phyloP scores from a whole-genome alignment of 1,140 invertebrate species.

The Pogonomyrmex californicus region DNA sequence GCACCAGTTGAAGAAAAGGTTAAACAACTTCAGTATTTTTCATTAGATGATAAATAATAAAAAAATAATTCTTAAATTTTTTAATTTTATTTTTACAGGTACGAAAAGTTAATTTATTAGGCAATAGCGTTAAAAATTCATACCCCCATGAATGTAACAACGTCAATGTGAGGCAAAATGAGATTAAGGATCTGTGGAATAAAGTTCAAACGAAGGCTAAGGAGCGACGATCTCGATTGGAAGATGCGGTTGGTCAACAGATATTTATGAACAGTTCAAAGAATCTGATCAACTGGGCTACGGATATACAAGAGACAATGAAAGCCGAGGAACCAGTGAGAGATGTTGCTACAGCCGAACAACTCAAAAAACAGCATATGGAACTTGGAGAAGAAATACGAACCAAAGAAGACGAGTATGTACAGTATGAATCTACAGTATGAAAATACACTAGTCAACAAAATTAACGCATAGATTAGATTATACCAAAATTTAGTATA shows the following conservation, averaged over 20 bases:
- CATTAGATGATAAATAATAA: not conserved
- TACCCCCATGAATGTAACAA: conserved; percentile 96
- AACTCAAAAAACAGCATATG: conserved; percentile 95
- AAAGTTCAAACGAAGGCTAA: conserved; percentile 94
- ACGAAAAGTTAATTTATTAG: conserved; percentile 92
- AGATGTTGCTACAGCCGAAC: conserved; percentile 96
- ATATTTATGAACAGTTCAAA: conserved; percentile 96
- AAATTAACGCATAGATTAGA: too few relatives aligned
- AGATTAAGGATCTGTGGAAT: conserved; percentile 96
- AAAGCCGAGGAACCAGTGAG: conserved; percentile 94
- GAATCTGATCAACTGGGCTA: conserved; percentile 93
- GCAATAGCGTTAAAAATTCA: conserved; percentile 94
- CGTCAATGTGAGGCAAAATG: conserved; percentile 94
- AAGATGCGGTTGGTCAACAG: conserved; percentile 97
- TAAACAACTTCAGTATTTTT: not conserved
- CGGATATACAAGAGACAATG: conserved; percentile 92
- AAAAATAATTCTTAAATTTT: not conserved
- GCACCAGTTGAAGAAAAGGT: conserved; percentile 97
- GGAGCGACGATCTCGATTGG: conserved; percentile 93
- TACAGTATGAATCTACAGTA: conserved; percentile 42
- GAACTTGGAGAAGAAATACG: conserved; percentile 97
- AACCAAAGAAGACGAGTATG: conserved; percentile 95
- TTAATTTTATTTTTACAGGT: conserved; percentile 70
- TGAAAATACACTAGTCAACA: too few relatives aligned
- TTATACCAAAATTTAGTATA: too few relatives aligned